Conservation (phyloP, 2,888 invertebrate genomes). For the Thecophora atra region DNA sequence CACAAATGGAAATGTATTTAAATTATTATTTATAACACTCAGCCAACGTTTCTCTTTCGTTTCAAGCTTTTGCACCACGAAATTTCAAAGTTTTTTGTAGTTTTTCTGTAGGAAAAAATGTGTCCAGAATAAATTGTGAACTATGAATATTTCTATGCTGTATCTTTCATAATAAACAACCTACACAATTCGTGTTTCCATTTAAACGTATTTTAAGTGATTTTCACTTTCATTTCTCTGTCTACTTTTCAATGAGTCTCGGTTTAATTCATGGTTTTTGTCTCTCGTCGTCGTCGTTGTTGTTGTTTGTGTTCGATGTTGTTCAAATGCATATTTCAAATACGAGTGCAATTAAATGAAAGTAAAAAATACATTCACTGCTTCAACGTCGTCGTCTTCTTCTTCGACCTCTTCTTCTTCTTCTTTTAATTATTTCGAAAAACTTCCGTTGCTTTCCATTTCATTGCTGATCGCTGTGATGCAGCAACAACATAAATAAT, state of each 20-base stretch:
- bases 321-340: constrained; percentile 19
- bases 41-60: no score
- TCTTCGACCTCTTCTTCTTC: neutral
- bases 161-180: no score
- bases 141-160: no score
- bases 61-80: no score
- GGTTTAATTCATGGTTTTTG: neutral
- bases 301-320: constrained; percentile 3
- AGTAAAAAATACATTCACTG: constrained; percentile 19
- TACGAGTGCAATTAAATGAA: constrained; percentile 19
- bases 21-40: no score
- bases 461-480: neutral
- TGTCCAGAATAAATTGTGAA: no score
- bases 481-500: constrained; percentile 5
- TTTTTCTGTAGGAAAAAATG: no score
- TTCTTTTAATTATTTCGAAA: constrained; percentile 11
- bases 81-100: no score
- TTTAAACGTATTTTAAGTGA: neutral
- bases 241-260: neutral
- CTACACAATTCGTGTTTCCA: no score
- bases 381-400: neutral
- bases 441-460: constrained; percentile 31
- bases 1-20: no score
- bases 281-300: neutral
- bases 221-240: neutral